A percentile compares a stretch with the other conserved stretches of the same genome.
These are phyloP conservation scores for Ginglymostoma cirratum DNA, from an alignment of 2,113 vertebrate genomes.

Conservation along the genomic window DNA sequence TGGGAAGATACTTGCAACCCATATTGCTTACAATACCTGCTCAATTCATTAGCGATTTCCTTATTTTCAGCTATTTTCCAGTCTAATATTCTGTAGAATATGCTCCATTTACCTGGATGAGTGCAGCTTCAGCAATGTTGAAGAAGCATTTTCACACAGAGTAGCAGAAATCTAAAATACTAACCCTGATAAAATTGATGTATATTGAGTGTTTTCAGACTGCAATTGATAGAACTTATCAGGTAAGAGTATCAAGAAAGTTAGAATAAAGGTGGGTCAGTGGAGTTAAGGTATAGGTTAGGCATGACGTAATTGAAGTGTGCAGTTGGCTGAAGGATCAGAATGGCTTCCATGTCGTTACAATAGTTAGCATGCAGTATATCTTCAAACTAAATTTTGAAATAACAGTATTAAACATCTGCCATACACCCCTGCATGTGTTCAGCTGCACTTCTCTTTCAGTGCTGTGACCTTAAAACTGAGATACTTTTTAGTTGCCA, in stretches of 20 bases:
- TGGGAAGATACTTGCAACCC: too few relatives aligned
- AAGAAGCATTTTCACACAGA: neutral
- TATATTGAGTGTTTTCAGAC: neutral
- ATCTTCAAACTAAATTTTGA: neutral
- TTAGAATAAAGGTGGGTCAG: neutral
- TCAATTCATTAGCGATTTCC: too few relatives aligned
- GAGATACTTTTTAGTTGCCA: neutral
- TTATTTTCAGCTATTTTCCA: too few relatives aligned
- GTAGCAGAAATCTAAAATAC: neutral
- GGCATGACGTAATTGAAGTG: neutral
- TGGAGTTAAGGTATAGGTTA: neutral
- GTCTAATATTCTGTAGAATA: too few relatives aligned
- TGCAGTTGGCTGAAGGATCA: neutral
- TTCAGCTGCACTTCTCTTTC: neutral
- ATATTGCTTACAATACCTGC: too few relatives aligned
- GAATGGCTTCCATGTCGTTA: neutral
- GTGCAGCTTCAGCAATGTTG: too few relatives aligned
- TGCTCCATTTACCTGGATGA: too few relatives aligned
- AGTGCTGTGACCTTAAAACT: neutral
- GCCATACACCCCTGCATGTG: neutral
- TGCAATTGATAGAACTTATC: neutral
- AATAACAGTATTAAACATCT: neutral
- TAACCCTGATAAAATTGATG: neutral
- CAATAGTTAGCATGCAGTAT: neutral
- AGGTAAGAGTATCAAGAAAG: neutral